phyloP scores from a whole-genome alignment of 1,140 invertebrate species.

The Formica selysi region DNA sequence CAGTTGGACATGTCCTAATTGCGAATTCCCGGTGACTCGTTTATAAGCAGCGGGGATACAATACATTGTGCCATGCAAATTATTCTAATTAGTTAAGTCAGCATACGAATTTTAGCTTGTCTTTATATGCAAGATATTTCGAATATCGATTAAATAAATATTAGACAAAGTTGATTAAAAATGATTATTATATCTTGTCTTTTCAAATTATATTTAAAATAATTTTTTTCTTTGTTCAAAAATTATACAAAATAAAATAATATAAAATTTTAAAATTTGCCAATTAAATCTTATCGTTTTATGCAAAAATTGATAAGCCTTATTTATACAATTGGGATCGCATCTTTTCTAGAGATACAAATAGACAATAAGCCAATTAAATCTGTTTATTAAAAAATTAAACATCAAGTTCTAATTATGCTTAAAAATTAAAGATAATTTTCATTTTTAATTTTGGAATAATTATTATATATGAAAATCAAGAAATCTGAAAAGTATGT shows the following conservation, averaged over 20 bases:
- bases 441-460: background rate
- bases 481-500: background rate
- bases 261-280: background rate
- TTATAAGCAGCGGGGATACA: constrained; percentile 7
- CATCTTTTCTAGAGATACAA: background rate
- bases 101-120: constrained; percentile 13
- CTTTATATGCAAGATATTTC: background rate
- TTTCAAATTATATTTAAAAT: background rate
- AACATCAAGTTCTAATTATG: background rate
- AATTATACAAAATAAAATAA: background rate
- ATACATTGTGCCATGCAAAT: background rate
- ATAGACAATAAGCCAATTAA: background rate
- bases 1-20: constrained; percentile 51
- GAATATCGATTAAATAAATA: background rate
- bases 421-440: background rate
- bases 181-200: background rate
- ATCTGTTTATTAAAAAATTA: constrained; percentile 1
- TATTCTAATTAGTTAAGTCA: constrained; percentile 42
- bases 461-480: background rate
- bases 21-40: constrained; percentile 32
- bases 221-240: background rate
- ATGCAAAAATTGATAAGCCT: background rate
- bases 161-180: background rate
- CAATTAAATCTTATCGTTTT: background rate
- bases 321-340: background rate